Conservation (phyloP, 2,888 invertebrate genomes). For the Gymnosoma rotundatum region DNA sequence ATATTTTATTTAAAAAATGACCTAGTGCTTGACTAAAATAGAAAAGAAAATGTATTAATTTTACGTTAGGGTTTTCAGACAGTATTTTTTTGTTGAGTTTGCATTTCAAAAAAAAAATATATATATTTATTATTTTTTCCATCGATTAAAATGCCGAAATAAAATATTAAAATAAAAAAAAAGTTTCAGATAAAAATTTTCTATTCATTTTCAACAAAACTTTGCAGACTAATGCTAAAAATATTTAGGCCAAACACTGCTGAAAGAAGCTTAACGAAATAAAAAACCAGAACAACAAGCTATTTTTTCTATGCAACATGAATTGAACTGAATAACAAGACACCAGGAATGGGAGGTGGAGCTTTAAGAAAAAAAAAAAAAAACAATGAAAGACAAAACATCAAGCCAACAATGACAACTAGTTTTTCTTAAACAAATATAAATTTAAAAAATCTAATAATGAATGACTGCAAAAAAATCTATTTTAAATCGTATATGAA, state of each 20-base stretch:
- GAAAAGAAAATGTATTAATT: too few relatives aligned
- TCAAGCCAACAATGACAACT: constrained; percentile 49
- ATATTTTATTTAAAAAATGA: too few relatives aligned
- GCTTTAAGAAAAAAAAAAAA: not conserved
- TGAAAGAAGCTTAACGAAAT: constrained; percentile 19
- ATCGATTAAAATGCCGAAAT: too few relatives aligned
- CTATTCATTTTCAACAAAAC: not conserved
- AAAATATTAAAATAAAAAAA: not conserved
- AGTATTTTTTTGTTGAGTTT: too few relatives aligned
- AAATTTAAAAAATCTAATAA: too few relatives aligned
- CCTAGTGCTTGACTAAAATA: too few relatives aligned
- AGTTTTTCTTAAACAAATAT: constrained; percentile 14
- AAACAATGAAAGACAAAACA: constrained; percentile 47
- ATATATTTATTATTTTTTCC: too few relatives aligned
- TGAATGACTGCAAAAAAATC: not conserved
- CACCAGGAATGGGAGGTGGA: constrained; percentile 18
- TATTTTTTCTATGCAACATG: constrained; percentile 7
- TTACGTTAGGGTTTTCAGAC: too few relatives aligned
- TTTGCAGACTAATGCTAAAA: constrained; percentile 46
- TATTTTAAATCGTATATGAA: constrained; percentile 19
- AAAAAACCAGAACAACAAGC: constrained; percentile 1
- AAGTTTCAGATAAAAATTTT: constrained; percentile 1
- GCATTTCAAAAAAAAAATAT: too few relatives aligned
- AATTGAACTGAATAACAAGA: constrained; percentile 6
- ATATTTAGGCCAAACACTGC: constrained; percentile 38